Conservation (phyloP, 2,113 vertebrate species). For the Uria aalge region DNA sequence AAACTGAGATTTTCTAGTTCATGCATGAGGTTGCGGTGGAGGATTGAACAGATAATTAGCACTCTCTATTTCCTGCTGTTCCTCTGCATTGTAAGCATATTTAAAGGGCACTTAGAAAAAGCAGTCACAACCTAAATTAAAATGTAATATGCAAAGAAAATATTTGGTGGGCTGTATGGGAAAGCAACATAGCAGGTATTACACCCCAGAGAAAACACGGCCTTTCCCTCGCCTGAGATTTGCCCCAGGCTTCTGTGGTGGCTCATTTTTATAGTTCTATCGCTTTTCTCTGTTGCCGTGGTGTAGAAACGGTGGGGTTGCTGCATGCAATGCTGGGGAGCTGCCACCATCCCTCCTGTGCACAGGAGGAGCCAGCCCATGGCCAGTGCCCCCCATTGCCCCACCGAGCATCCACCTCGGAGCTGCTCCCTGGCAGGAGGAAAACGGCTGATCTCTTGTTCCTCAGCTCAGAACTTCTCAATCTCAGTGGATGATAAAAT, state of each 20-base stretch:
- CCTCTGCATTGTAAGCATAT: slow-evolving; percentile 13
- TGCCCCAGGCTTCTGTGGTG: not conserved
- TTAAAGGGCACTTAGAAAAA: slow-evolving; percentile 13
- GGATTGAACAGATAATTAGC: slow-evolving; percentile 15
- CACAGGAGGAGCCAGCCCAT: not conserved
- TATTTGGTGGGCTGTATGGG: not conserved
- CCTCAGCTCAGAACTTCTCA: not conserved
- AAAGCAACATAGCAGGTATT: not conserved
- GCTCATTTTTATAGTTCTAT: not conserved
- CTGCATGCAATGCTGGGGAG: fast-evolving
- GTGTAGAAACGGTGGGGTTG: not conserved
- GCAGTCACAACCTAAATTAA: not conserved
- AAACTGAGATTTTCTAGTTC: not conserved
- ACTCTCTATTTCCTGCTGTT: not conserved
- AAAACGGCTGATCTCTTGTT: not conserved
- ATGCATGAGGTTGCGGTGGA: not conserved
- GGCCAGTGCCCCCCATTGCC: fast-evolving
- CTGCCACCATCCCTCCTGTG: not conserved
- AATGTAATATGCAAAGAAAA: not conserved
- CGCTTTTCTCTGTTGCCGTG: not conserved
- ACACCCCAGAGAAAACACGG: fast-evolving
- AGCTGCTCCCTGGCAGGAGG: not conserved
- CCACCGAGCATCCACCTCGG: not conserved
- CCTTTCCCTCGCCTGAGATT: not conserved
- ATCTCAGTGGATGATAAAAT: not conserved